Evolutionary conservation across 1,140 invertebrate species (phyloP).

Genomic region (Neodiprion virginianus): DNA sequence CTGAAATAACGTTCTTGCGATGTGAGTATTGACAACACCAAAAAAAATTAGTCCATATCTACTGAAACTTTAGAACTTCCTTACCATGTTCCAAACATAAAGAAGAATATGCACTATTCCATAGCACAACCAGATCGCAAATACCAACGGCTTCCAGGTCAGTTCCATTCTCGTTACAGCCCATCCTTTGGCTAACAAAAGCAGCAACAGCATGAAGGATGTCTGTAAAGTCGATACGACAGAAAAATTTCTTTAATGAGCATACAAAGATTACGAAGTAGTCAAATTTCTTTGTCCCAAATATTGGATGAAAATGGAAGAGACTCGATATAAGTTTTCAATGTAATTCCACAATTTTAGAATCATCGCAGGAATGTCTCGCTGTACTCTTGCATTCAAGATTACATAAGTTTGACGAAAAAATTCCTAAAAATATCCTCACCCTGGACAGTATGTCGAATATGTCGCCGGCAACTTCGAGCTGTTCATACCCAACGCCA

Average conservation of each 20-base stretch:
- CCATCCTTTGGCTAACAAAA: conserved; percentile 96
- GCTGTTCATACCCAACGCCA: conserved; percentile 81
- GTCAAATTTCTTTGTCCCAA: not conserved
- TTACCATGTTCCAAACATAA: conserved; percentile 96
- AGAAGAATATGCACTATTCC: conserved; percentile 89
- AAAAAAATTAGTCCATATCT: conserved; percentile 13
- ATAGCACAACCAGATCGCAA: conserved; percentile 91
- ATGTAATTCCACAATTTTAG: not conserved
- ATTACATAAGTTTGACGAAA: conserved; percentile 50
- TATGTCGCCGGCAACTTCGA: conserved; percentile 88
- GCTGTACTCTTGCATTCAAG: not conserved
- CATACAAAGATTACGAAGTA: not conserved
- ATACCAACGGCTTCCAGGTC: conserved; percentile 83
- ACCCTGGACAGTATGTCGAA: conserved; percentile 90
- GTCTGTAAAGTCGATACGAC: conserved; percentile 66
- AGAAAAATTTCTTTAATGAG: not conserved
- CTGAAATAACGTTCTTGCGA: conserved; percentile 62
- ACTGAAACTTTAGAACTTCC: conserved; percentile 36
- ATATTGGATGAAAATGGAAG: not conserved
- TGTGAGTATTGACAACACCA: conserved; percentile 22
- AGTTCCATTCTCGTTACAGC: conserved; percentile 90
- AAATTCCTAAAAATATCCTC: conserved; percentile 64
- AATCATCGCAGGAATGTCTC: no score
- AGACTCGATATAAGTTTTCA: not conserved
- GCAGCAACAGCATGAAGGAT: conserved; percentile 91